Base-by-base conservation (phyloP, 2,797 vertebrate genomes). In the Hemibagrus guttatus region DNA sequence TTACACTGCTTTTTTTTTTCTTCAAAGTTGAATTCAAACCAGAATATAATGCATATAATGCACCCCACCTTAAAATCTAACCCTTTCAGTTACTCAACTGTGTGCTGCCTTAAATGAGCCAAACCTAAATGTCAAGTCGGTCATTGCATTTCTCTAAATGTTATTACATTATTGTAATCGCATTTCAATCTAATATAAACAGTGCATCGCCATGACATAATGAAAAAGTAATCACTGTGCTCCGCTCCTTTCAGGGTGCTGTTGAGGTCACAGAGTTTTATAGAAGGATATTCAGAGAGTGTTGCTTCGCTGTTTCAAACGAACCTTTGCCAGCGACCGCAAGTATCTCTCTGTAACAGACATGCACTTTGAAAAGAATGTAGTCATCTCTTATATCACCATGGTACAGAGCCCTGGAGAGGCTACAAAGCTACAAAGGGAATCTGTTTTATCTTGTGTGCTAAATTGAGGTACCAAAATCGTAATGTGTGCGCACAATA, bases 151-250 rank as follows among this genome's bases (percentile, higher is more conserved):
- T n/a, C 76, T 79, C 54, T 59, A 39, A 81, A 81, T 49, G 79
- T 49, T 64, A 79, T 35, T 59, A 64, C 13, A 81, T 81, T 28
- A 63, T 28, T 28, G 13, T 64, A 64, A 81, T 79, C 31, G 17
- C 56, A 58, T 81, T 81, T 64, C 79, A n/a, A 16, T 81, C 6
- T 66, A 63, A 82, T 52, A 66, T 64, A 39, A 81, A 81, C 79
- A 42, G 23, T 81, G 79, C 13, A 66, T 42, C 42, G 49, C 59
- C 16, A 28, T 28, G 59, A 9, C 42, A 28, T 82, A 21, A 49
- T 46, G 28, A 64, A 49, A 23, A 46, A 81, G 13, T 64, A 28
- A 49, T 66, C 61, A 66, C 23, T 66, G 61, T 26, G 28, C 54
- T 78, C 54, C 21, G 54, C 21, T 19, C 26, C 64, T 28, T 82